Evolutionary conservation across 2,888 invertebrate species (phyloP).

Genomic region (Halictus ligatus): DNA sequence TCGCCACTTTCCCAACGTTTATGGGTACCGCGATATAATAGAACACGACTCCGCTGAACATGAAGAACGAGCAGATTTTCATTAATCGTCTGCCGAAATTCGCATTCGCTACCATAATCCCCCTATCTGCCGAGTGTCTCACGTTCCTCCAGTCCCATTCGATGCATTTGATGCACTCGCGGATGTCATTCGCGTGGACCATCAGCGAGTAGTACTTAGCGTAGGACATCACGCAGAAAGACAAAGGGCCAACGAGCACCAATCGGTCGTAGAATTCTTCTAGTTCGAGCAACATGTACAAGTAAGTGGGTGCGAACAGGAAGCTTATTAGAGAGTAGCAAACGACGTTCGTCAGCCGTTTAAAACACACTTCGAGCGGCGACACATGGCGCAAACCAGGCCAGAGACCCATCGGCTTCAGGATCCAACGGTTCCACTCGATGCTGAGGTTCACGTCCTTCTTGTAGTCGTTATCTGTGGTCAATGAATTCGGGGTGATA

Average conservation of each 20-base stretch:
- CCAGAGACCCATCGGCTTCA: conserved; percentile 75
- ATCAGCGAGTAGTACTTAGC: conserved; percentile 70
- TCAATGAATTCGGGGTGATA: rapidly evolving
- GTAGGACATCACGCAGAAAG: conserved; percentile 72
- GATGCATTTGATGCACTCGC: conserved; percentile 66
- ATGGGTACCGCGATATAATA: conserved; percentile 42
- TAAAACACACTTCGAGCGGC: conserved; percentile 26
- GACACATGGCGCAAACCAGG: conserved; percentile 44
- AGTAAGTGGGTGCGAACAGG: conserved; percentile 59
- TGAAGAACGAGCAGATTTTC: conserved; percentile 43
- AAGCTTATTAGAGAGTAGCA: conserved; percentile 61
- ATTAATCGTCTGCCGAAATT: conserved; percentile 62
- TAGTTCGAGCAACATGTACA: conserved; percentile 59
- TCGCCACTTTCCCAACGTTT: background rate
- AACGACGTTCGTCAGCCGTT: conserved; percentile 39
- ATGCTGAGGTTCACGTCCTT: conserved; percentile 64
- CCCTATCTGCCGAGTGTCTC: conserved; percentile 41
- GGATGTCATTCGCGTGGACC: conserved; percentile 61
- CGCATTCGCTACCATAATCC: conserved; percentile 66
- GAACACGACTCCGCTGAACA: conserved; percentile 51
- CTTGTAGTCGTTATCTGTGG: background rate
- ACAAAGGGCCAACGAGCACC: conserved; percentile 69
- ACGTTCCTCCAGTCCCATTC: conserved; percentile 68
- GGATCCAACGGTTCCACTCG: conserved; percentile 72
- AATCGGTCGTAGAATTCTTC: conserved; percentile 37